Evolutionary conservation across 2,888 invertebrate species (phyloP).

Genomic region (Drosophila multiciliata): DNA sequence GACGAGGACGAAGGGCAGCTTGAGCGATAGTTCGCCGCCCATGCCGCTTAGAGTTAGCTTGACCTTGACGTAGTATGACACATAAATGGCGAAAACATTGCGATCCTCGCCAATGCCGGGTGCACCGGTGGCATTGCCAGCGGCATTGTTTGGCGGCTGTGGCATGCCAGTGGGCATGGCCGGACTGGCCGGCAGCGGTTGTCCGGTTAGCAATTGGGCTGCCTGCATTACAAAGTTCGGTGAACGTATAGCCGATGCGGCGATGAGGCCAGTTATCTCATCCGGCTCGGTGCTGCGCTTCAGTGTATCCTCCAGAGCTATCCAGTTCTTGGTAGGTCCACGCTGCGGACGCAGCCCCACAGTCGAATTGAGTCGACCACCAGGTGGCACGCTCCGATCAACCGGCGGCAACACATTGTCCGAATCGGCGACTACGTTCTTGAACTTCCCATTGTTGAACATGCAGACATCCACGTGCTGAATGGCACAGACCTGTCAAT

Average conservation of each 20-base stretch:
- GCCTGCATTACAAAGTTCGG: slow-evolving; percentile 73
- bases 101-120: slow-evolving; percentile 86
- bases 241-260: slow-evolving; percentile 87
- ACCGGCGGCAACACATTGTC: slow-evolving; percentile 84
- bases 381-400: slow-evolving; percentile 87
- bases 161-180: slow-evolving; percentile 57
- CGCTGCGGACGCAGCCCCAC: slow-evolving; percentile 89
- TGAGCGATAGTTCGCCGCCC: slow-evolving; percentile 92
- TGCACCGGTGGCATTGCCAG: slow-evolving; percentile 14
- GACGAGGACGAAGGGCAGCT: slow-evolving; percentile 92
- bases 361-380: slow-evolving; percentile 87
- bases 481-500: slow-evolving; percentile 90
- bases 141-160: slow-evolving; percentile 12
- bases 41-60: slow-evolving; percentile 92
- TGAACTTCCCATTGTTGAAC: slow-evolving; percentile 97
- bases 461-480: slow-evolving; percentile 97
- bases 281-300: slow-evolving; percentile 89
- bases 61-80: slow-evolving; percentile 95
- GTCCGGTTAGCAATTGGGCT: slow-evolving; percentile 54
- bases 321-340: slow-evolving; percentile 95
- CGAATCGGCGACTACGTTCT: slow-evolving; percentile 93
- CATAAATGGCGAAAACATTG: slow-evolving; percentile 95
- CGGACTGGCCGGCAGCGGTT: slow-evolving; percentile 64
- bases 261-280: slow-evolving; percentile 84
- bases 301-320: slow-evolving; percentile 94